These are phyloP conservation scores for Distichodus sexfasciatus DNA, from an alignment of 2,797 vertebrate species.

Conservation along the genomic window DNA sequence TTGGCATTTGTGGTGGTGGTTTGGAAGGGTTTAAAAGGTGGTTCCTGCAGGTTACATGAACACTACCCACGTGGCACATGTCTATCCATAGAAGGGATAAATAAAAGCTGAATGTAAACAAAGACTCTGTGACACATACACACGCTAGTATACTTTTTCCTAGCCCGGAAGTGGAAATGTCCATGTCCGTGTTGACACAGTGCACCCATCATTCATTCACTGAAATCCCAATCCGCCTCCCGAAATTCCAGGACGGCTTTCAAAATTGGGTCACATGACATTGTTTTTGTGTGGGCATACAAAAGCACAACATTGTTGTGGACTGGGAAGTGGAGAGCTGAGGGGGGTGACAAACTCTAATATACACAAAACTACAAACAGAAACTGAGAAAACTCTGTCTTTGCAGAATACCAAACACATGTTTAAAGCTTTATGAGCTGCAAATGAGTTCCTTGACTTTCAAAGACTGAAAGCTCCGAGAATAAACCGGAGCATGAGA, in stretches of 20 bases:
- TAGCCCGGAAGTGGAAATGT: background rate
- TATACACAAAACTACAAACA: background rate
- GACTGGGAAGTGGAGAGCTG: constrained; percentile 9
- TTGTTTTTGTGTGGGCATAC: constrained; percentile 60
- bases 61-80: background rate
- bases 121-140: background rate
- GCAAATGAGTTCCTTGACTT: constrained; percentile 33
- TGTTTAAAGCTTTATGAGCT: constrained; percentile 34
- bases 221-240: constrained; percentile 53
- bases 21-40: background rate
- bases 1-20: constrained; percentile 6
- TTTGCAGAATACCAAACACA: constrained; percentile 2
- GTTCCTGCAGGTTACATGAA: background rate
- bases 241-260: constrained; percentile 67
- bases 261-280: constrained; percentile 63
- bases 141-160: background rate
- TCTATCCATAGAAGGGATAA: too few relatives aligned
- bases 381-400: background rate
- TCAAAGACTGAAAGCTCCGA: constrained; percentile 27
- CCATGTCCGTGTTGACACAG: constrained; percentile 13
- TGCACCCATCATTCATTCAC: constrained; percentile 61
- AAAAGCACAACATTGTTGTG: constrained; percentile 40
- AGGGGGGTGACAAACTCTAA: background rate
- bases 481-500: constrained; percentile 26
- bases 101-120: background rate